Conservation (phyloP, 92 coral and sea anemone species). For the Ricordea florida region DNA sequence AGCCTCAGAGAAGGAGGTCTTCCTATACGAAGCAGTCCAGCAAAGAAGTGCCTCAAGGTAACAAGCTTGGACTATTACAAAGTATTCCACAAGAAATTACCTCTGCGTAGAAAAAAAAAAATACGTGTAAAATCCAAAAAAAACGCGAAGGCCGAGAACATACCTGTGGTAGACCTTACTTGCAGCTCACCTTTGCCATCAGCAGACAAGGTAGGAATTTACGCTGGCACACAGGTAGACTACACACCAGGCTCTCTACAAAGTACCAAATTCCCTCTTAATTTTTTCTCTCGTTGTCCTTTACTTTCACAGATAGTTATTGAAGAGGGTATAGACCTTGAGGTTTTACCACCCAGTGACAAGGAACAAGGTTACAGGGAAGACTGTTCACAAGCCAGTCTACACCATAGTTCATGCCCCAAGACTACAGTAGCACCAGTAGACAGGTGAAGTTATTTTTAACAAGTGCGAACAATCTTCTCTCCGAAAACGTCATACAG, state of each 20-base stretch:
- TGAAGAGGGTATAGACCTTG: neutral
- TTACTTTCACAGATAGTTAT: neutral
- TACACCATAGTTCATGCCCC: neutral
- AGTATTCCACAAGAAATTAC: constrained; percentile 50
- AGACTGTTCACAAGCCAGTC: no score
- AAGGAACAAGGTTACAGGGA: neutral
- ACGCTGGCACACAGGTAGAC: neutral
- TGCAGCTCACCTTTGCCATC: neutral
- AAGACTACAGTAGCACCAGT: no score
- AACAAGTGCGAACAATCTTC: neutral
- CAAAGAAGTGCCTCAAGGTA: constrained; percentile 42
- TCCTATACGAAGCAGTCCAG: constrained; percentile 44
- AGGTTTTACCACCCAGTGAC: neutral
- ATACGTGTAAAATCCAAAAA: neutral
- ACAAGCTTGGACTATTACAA: constrained; percentile 50
- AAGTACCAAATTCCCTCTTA: neutral
- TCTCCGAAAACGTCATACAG: no score
- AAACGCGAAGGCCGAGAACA: neutral
- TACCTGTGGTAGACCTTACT: neutral
- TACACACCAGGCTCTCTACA: neutral
- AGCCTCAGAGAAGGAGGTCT: constrained; percentile 21
- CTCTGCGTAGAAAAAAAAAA: neutral
- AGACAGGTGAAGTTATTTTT: neutral
- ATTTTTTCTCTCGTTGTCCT: neutral
- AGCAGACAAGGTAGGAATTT: neutral